phyloP scores from a whole-genome alignment of 2,888 invertebrate genomes.

The Herminia tarsipennalis region DNA sequence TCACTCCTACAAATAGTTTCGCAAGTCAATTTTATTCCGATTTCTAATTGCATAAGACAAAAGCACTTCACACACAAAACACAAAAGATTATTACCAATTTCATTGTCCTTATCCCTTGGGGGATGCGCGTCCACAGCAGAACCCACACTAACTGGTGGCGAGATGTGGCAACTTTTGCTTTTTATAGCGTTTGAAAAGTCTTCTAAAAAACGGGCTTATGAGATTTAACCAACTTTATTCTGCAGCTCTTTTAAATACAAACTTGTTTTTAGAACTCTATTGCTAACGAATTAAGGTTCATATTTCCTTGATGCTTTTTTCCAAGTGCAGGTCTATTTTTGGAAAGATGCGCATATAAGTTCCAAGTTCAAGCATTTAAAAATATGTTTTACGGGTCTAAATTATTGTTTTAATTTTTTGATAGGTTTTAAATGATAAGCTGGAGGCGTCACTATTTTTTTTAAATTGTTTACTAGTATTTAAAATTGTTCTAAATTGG shows the following conservation, averaged over 20 bases:
- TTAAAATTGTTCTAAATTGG: slow-evolving; percentile 8
- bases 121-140: slow-evolving; percentile 59
- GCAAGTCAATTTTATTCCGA: slow-evolving; percentile 3
- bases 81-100: slow-evolving; percentile 65
- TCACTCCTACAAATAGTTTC: slow-evolving; percentile 2
- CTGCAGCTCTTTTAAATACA: slow-evolving; percentile 24
- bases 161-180: slow-evolving; percentile 60
- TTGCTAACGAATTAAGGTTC: slow-evolving; percentile 21
- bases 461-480: slow-evolving; percentile 9
- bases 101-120: slow-evolving; percentile 56
- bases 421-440: slow-evolving; percentile 27
- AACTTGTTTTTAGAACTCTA: slow-evolving; percentile 15
- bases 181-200: slow-evolving; percentile 75
- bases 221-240: slow-evolving; percentile 47
- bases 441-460: slow-evolving; percentile 6
- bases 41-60: slow-evolving; percentile 7
- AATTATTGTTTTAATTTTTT: slow-evolving; percentile 53
- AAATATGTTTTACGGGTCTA: slow-evolving; percentile 48
- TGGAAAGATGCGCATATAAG: slow-evolving; percentile 57
- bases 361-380: slow-evolving; percentile 60
- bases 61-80: slow-evolving; percentile 47
- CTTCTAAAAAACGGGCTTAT: slow-evolving; percentile 75
- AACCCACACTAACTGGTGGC: slow-evolving; percentile 67
- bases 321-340: slow-evolving; percentile 20
- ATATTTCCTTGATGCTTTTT: slow-evolving; percentile 8